Base-by-base conservation (phyloP, 2,113 vertebrate genomes). In the Corapipo altera region DNA sequence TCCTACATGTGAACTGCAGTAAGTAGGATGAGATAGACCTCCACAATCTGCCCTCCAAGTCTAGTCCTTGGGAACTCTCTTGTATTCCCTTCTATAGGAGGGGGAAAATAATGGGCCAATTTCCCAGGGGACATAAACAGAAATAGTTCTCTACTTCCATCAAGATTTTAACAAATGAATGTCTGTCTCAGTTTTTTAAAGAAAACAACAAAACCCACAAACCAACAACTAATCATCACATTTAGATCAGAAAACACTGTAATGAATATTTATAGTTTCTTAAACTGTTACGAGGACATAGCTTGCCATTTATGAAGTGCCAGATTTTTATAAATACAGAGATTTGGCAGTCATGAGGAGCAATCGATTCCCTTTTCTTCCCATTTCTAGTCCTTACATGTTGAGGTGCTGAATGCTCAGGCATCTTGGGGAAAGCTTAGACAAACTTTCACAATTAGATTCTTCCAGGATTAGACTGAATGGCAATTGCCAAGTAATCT, bases 1-100 rank as follows among this genome's bases (percentile, higher is more conserved):
- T 96, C 85, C 93, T 75, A 93, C 89, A 88, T 88, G 77, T 94
- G 87, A 96, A 93, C 74, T 70, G 44, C 85, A 83, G 96, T 94
- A 89, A 95, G 66, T 21, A 95, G 81, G 57, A 88, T 69, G 91
- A 93, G 65, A 87, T 1, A 18, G 94, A 91, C 81, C 41, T 94
- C 74, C 55, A 73, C 93, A 93, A 73, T 94, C 91, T 95, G 89
- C 84, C 94, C 14, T 88, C 48, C 84, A 70, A 83, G 35, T 41
- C 61, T 61, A 39, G 48, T 81, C 61, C 65, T 87, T 96, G 87
- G 65, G 89, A 95, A 72, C 32, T 94, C 33, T 91, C 33, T 61
- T 91, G 43, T 32, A n/a, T 57, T 35, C 59, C 12, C 4, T 76
- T 89, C 93, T 41, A 69, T 28, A 81, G 41, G 39, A 89, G 28